Conservation (phyloP, 2,113 vertebrate genomes). For the Pachyramphus minor region DNA sequence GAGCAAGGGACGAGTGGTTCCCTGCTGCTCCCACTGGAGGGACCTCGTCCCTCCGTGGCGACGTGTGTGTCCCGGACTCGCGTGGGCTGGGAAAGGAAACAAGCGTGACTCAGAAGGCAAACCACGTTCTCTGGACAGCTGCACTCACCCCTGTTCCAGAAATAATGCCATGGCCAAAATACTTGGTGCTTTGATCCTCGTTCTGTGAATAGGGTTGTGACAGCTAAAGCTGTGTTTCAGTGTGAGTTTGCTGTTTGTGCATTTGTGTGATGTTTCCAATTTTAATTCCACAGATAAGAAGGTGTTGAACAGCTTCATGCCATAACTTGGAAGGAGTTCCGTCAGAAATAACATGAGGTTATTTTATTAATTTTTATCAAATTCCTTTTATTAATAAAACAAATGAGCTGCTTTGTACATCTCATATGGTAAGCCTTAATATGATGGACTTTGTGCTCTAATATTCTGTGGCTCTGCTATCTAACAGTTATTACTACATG, state of each 20-base stretch:
- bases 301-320: not conserved
- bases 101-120: not conserved
- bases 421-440: not conserved
- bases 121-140: not conserved
- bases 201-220: not conserved
- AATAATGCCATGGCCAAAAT: not conserved
- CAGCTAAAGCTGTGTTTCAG: not conserved
- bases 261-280: accelerated
- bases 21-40: too few relatives aligned
- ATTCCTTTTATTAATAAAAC: not conserved
- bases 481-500: not conserved
- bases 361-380: not conserved
- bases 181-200: accelerated
- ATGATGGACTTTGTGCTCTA: not conserved
- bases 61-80: accelerated
- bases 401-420: accelerated
- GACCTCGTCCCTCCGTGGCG: accelerated
- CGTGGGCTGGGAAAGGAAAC: not conserved
- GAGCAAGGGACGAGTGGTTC: too few relatives aligned
- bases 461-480: not conserved
- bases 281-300: not conserved
- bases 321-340: not conserved
- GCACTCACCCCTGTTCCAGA: not conserved
- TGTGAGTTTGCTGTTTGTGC: not conserved
- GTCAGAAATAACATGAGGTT: not conserved